phyloP scores from a whole-genome alignment of 1,140 invertebrate species.

The Saxidomus purpurata region DNA sequence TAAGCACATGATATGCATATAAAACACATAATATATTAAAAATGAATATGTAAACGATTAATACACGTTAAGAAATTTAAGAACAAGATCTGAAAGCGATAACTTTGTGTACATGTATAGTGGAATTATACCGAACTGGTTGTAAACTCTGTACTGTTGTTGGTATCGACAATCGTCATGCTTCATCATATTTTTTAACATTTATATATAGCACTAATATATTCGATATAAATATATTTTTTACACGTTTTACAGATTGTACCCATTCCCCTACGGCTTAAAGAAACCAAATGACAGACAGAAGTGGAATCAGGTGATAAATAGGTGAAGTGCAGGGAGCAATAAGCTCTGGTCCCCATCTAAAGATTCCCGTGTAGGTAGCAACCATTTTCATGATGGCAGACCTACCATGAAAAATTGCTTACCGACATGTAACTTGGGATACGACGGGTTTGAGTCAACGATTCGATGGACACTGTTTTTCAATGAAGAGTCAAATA shows the following conservation, averaged over 20 bases:
- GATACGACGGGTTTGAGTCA: conserved; percentile 26
- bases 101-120: background rate
- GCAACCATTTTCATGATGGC: conserved; percentile 24
- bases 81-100: background rate
- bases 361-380: conserved; percentile 25
- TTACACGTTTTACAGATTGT: conserved; percentile 47
- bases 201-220: background rate
- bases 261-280: conserved; percentile 17
- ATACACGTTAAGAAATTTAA: background rate
- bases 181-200: background rate
- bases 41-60: too few species aligned
- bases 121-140: background rate
- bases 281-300: background rate
- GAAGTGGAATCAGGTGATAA: conserved; percentile 44
- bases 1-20: background rate
- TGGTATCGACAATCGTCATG: background rate
- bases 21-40: background rate
- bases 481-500: background rate
- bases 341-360: conserved; percentile 45
- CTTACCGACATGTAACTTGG: conserved; percentile 18
- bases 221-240: background rate
- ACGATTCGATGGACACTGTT: background rate
- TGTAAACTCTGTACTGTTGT: background rate
- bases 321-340: background rate
- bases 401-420: conserved; percentile 10